A percentile compares a stretch with the other conserved stretches of the same genome.
Evolutionary conservation across 1,140 invertebrate genomes (phyloP).

Genomic region (Calosoma granatense): DNA sequence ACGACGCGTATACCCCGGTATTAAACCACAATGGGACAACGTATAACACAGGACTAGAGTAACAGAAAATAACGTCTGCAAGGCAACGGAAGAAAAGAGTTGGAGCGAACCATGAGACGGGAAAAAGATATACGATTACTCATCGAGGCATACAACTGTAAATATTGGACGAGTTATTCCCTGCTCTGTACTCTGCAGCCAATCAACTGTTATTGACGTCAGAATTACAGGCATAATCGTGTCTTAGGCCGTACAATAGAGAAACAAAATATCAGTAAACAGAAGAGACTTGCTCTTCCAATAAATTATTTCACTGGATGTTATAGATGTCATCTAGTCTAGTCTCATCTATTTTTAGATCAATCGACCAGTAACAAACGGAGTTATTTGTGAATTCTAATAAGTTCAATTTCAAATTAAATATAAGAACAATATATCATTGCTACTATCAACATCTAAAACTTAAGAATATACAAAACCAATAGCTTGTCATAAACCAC

Average conservation of each 20-base stretch:
- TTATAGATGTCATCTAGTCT: too few species aligned
- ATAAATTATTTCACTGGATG: too few species aligned
- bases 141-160: conserved; percentile 6
- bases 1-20: neutral
- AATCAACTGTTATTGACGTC: neutral
- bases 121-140: conserved; percentile 3
- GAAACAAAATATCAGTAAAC: neutral
- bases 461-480: too few species aligned
- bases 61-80: conserved; percentile 2
- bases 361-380: too few species aligned
- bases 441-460: too few species aligned
- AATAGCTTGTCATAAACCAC: too few species aligned
- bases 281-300: too few species aligned
- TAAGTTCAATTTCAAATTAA: too few species aligned
- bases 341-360: too few species aligned
- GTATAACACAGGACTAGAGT: neutral
- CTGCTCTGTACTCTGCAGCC: neutral
- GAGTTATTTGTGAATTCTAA: too few species aligned
- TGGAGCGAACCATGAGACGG: neutral
- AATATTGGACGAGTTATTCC: neutral
- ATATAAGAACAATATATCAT: too few species aligned
- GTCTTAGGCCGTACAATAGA: neutral
- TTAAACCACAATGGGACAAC: conserved; percentile 1
- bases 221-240: neutral
- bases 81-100: neutral